Conservation (phyloP, 2,888 invertebrate species). For the Neocrepidodera transversa region DNA sequence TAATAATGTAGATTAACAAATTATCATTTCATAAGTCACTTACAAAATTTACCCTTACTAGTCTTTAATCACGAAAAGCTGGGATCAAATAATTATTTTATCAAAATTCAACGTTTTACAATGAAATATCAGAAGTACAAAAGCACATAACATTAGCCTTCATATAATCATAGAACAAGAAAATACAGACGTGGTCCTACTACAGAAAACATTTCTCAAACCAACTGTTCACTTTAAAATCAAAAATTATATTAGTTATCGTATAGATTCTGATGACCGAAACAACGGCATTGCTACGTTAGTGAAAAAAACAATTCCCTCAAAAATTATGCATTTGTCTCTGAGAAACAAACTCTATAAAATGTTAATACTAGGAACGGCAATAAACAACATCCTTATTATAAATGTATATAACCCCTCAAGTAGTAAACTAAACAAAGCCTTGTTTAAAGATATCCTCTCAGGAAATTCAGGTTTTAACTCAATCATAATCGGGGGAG, state of each 20-base stretch:
- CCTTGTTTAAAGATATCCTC: neutral
- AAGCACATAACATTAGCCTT: too few relatives aligned
- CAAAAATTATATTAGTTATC: neutral
- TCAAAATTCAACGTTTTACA: too few relatives aligned
- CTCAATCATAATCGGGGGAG: neutral
- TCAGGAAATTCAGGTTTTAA: neutral
- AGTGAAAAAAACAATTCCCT: neutral
- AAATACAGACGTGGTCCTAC: too few relatives aligned
- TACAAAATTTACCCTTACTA: too few relatives aligned
- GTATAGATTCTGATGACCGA: neutral
- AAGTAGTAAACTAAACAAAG: too few relatives aligned
- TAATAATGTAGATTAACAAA: too few relatives aligned
- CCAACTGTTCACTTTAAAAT: neutral
- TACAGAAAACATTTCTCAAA: neutral
- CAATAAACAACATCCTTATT: neutral
- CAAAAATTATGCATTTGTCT: neutral
- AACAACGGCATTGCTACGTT: neutral
- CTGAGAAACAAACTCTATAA: neutral
- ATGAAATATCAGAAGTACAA: too few relatives aligned
- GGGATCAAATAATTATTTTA: too few relatives aligned
- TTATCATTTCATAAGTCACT: too few relatives aligned
- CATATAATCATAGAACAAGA: too few relatives aligned
- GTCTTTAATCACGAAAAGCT: too few relatives aligned
- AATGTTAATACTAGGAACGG: neutral
- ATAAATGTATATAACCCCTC: neutral